Evolutionary conservation across 2,888 invertebrate species (phyloP), one percentile per base, ranked within the genome.

Genomic region (Ophraella communa): DNA sequence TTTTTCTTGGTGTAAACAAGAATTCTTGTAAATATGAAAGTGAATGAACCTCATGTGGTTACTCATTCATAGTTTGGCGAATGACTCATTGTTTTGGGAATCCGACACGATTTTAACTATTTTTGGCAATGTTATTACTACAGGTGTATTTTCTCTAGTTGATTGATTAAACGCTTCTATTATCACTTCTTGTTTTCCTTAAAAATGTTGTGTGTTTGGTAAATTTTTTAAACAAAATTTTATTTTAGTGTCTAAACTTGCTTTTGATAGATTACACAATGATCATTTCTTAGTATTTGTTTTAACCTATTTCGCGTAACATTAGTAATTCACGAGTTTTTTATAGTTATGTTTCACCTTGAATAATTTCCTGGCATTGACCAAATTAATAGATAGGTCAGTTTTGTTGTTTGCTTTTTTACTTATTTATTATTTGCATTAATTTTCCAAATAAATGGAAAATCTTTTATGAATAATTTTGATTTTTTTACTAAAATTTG

Each of bases 11-110:
- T 52, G 27, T 60, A 52, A 52, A 60, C 60, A 44, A 59, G 60
- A 60, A 60, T 60, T 60, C 60, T 33, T n/a, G 44, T 60, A 58
- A 58, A 58, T 58, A 52, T 60, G 60, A 60, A 60, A 60, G 60
- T 53, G 60, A 60, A 60, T 60, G 60, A 60, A 60, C 60, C 53
- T 44, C 27, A 27, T 51, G 52, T 52, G 21, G 27, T 52, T 60
- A 60, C 52, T 60, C 60, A 60, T 60, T 60, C 60, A 60, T 60
- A 24, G 52, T 60, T 52, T 33, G 18, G 44, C 24, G 11, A 52
- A 23, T 60, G 60, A 60, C 42, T 60, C 60, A 60, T 60, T 60
- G 44, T 59, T 59, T 59, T 59, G 49, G 51, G 59, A 52, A 60
- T 44, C 17, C 30, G 42, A 42, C 60, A 60, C 60, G 60, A 60